A percentile compares a stretch with the other conserved stretches of the same genome.
phyloP scores from a whole-genome alignment of 2,113 vertebrate genomes.

The Cyprinus carpio region DNA sequence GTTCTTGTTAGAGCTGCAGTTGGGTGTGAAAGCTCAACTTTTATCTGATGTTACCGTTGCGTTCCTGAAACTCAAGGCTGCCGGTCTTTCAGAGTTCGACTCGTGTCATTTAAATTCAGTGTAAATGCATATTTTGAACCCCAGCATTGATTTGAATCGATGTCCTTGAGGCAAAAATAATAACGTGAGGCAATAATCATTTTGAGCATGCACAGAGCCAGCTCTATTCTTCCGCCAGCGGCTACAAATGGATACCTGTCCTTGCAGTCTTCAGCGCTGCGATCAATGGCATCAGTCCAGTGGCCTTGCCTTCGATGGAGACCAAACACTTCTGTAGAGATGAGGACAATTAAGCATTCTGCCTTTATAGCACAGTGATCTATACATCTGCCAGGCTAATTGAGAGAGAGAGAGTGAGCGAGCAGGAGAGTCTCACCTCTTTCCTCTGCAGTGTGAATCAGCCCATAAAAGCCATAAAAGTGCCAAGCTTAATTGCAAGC shows the following conservation, averaged over 20 bases:
- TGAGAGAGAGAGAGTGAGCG: constrained; percentile 25
- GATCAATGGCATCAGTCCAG: constrained; percentile 36
- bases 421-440: background rate
- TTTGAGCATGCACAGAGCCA: constrained; percentile 34
- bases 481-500: constrained; percentile 42
- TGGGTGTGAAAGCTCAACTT: background rate
- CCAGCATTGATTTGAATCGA: constrained; percentile 41
- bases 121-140: constrained; percentile 38
- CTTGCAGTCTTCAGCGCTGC: constrained; percentile 45
- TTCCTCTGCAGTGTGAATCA: constrained; percentile 8
- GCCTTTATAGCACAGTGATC: constrained; percentile 37
- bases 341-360: constrained; percentile 57
- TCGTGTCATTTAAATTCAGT: constrained; percentile 26
- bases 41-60: background rate
- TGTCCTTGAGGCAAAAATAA: constrained; percentile 48
- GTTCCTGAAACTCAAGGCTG: constrained; percentile 7
- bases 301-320: constrained; percentile 43
- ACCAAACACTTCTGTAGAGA: constrained; percentile 50
- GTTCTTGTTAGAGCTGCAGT: background rate
- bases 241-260: constrained; percentile 45
- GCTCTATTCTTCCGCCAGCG: background rate
- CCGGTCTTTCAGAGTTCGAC: background rate
- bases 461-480: constrained; percentile 47
- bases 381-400: constrained; percentile 41
- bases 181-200: constrained; percentile 50